These are phyloP conservation scores for Neolamprologus devosi DNA, from an alignment of 2,113 vertebrate species.

Conservation along the genomic window DNA sequence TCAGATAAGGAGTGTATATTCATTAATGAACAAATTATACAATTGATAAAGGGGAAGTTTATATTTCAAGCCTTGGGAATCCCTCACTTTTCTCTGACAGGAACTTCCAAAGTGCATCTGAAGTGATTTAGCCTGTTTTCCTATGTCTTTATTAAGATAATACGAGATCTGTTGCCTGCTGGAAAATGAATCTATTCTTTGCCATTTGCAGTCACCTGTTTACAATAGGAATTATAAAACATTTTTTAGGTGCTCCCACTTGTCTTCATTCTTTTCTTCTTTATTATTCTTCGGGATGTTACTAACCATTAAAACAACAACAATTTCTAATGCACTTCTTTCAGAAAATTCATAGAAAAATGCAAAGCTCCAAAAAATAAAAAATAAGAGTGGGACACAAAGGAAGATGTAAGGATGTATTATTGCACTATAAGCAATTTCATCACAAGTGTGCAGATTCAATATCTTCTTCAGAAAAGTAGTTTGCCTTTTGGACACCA, in stretches of 20 bases:
- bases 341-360: neutral
- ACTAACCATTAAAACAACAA: neutral
- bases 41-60: neutral
- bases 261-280: neutral
- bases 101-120: neutral
- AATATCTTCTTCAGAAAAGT: neutral
- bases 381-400: neutral
- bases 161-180: rapidly evolving
- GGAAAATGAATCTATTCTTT: neutral
- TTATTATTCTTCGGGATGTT: neutral
- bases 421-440: neutral
- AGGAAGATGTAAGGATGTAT: neutral
- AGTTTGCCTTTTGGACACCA: neutral
- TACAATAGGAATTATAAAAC: neutral
- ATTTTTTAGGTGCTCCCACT: neutral
- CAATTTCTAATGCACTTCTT: neutral
- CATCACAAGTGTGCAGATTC: neutral
- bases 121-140: neutral
- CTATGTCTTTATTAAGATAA: neutral
- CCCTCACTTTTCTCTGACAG: neutral
- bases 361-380: neutral
- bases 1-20: neutral
- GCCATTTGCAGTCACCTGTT: neutral
- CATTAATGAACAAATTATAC: neutral
- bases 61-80: neutral